A percentile compares a stretch with the other conserved stretches of the same genome.
These are phyloP conservation scores for Stenolophus ochropezus DNA, from an alignment of 2,888 invertebrate genomes.

Conservation along the genomic window DNA sequence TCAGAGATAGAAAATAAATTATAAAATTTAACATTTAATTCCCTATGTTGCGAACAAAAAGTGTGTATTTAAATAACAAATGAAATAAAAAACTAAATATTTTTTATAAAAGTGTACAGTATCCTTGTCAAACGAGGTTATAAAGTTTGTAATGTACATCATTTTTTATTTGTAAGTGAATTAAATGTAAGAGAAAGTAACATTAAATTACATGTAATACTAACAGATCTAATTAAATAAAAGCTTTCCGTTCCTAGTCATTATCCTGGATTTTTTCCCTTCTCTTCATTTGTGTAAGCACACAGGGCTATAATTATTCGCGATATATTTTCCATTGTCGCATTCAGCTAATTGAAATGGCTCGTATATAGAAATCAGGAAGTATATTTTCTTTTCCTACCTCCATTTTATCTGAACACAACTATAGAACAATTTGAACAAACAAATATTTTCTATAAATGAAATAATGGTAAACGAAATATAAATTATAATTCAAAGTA, in stretches of 20 bases:
- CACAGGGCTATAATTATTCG: constrained; percentile 23
- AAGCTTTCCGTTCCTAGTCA: constrained; percentile 1
- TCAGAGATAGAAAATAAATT: no score
- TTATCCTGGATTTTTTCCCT: constrained; percentile 16
- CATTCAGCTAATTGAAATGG: constrained; percentile 15
- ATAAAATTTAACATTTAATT: no score
- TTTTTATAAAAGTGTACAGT: not conserved
- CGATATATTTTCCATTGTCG: constrained; percentile 35
- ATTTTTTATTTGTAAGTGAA: not conserved
- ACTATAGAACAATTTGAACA: not conserved
- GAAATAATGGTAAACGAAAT: not conserved
- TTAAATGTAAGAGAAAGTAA: not conserved
- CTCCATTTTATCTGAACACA: not conserved
- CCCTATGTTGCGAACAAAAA: no score
- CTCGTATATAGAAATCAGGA: not conserved
- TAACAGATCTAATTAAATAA: constrained; percentile 9
- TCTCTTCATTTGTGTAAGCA: constrained; percentile 11
- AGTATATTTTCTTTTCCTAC: not conserved
- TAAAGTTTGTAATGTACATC: not conserved
- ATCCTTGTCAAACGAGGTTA: not conserved
- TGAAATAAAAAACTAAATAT: not conserved
- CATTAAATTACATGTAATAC: not conserved
- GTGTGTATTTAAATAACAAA: no score
- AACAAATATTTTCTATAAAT: not conserved
- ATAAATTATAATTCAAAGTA: not conserved